These are phyloP conservation scores for Zoroaster sp. DNA, from an alignment of 53 echinoderm and acorn worm genomes.

Conservation along the genomic window DNA sequence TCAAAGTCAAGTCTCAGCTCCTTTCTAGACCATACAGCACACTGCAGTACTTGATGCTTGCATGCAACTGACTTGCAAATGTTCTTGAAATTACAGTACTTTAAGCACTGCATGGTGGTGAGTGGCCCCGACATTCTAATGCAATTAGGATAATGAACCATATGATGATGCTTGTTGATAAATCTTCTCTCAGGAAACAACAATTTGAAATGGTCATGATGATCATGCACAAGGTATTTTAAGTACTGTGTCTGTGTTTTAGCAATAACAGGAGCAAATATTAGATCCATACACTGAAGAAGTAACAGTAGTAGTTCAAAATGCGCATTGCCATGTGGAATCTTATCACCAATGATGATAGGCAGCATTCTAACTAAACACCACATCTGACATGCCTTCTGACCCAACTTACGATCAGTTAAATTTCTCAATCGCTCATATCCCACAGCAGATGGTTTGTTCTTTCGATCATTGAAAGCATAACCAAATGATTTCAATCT, in stretches of 20 bases:
- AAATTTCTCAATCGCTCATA: constrained; percentile 35
- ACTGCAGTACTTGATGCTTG: constrained; percentile 63
- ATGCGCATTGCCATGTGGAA: constrained; percentile 25
- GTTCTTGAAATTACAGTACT: constrained; percentile 21
- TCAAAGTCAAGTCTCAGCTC: too few relatives aligned
- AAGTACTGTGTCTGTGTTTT: constrained; percentile 14
- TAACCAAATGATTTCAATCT: constrained; percentile 58
- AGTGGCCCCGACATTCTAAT: constrained; percentile 63
- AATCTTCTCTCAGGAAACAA: constrained; percentile 49
- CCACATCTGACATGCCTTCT: constrained; percentile 77
- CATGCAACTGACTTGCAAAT: constrained; percentile 60
- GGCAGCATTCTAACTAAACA: constrained; percentile 66
- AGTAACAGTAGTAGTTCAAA: constrained; percentile 60
- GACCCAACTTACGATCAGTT: constrained; percentile 64
- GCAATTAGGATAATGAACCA: constrained; percentile 63
- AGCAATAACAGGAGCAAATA: constrained; percentile 44
- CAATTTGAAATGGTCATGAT: constrained; percentile 10
- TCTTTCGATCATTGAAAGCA: constrained; percentile 61
- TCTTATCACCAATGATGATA: constrained; percentile 54
- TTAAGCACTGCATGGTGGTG: constrained; percentile 57
- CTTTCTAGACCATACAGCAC: background rate
- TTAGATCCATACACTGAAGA: constrained; percentile 60
- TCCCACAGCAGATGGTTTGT: constrained; percentile 28
- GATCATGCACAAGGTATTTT: constrained; percentile 48
- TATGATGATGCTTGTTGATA: constrained; percentile 72